Evolutionary conservation across 2,797 vertebrate species (phyloP).

Genomic region (Sphaeramia orbicularis): DNA sequence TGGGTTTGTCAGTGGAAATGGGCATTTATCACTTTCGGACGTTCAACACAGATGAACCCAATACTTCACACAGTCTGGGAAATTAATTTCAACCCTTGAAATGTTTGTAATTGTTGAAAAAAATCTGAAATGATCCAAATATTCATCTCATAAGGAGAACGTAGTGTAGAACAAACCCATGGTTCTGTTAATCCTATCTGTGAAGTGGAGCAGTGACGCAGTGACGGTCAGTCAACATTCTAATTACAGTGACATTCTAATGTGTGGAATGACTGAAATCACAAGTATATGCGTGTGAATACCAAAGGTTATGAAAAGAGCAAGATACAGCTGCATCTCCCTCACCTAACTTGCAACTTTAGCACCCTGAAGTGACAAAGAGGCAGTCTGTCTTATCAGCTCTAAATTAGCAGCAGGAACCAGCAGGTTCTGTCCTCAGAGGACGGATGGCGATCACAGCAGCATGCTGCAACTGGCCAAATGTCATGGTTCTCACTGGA

Average conservation of each 20-base stretch:
- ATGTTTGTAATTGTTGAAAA: no score
- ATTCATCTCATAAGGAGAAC: background rate
- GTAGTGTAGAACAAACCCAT: background rate
- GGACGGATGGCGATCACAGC: constrained; percentile 65
- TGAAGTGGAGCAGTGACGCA: constrained; percentile 37
- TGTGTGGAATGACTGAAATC: constrained; percentile 44
- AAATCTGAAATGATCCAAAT: background rate
- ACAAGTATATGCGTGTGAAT: constrained; percentile 63
- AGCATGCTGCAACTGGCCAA: constrained; percentile 73
- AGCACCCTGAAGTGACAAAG: constrained; percentile 73
- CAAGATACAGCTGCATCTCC: constrained; percentile 47
- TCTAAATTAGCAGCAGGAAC: constrained; percentile 71
- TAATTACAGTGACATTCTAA: constrained; percentile 74
- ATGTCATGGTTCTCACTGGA: constrained; percentile 66
- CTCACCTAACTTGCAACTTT: constrained; percentile 56
- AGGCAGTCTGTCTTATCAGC: constrained; percentile 65
- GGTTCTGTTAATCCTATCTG: constrained; percentile 30
- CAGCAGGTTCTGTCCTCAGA: constrained; percentile 70
- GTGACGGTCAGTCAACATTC: constrained; percentile 33
- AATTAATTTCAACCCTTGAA: background rate
- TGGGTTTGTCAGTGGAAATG: background rate
- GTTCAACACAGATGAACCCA: background rate
- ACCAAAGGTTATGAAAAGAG: constrained; percentile 75
- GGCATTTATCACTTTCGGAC: no score
- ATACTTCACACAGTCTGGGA: background rate